Evolutionary conservation across 2,888 invertebrate species (phyloP).

Genomic region (Drosophila buzzatii): DNA sequence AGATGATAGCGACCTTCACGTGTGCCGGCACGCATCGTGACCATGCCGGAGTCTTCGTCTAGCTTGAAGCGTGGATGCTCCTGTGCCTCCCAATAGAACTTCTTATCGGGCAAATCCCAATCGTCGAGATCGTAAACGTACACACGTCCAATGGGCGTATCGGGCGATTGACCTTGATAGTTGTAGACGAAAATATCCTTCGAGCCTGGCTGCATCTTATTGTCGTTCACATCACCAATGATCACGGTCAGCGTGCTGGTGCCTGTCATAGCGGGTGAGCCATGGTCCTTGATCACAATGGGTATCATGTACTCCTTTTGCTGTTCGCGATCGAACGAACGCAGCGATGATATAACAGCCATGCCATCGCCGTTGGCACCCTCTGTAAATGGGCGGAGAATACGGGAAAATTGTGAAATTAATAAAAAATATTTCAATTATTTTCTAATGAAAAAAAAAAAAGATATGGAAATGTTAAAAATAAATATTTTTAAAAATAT

Average conservation of each 20-base stretch:
- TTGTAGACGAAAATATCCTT: conserved; percentile 99
- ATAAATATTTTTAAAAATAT: no score
- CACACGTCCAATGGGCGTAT: conserved; percentile 96
- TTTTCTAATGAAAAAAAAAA: no score
- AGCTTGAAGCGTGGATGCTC: conserved; percentile 95
- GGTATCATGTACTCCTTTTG: conserved; percentile 98
- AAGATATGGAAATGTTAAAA: no score
- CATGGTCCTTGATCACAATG: conserved; percentile 98
- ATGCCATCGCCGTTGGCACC: conserved; percentile 99
- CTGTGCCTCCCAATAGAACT: conserved; percentile 96
- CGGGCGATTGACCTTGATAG: conserved; percentile 95
- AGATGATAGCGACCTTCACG: conserved; percentile 94
- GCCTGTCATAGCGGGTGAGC: conserved; percentile 98
- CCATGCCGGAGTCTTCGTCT: conserved; percentile 96
- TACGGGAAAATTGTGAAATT: neutral
- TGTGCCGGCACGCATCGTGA: conserved; percentile 97
- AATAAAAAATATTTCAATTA: no score
- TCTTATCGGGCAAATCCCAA: conserved; percentile 99
- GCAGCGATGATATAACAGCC: conserved; percentile 97
- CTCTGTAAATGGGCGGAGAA: conserved; percentile 87
- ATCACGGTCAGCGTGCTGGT: conserved; percentile 98
- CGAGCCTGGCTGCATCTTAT: conserved; percentile 98
- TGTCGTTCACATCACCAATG: conserved; percentile 99
- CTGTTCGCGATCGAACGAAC: conserved; percentile 97
- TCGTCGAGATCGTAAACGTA: conserved; percentile 99